Base-by-base conservation (phyloP, 2,888 invertebrate species). In the Gari tellinella region DNA sequence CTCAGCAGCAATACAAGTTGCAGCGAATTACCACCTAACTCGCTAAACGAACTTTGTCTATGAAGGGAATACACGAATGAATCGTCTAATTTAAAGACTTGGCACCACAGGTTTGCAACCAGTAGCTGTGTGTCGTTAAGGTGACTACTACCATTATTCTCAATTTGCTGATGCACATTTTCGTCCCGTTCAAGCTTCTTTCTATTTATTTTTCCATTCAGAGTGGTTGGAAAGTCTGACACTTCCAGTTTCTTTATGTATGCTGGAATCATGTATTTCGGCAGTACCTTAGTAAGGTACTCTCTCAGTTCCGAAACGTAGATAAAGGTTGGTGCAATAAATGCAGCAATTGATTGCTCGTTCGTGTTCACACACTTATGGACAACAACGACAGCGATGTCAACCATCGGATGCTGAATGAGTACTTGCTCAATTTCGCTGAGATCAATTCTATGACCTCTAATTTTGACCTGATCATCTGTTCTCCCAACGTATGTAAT, bases 391-490 rank as follows among this genome's bases (percentile, higher is more conserved):
- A 83, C 82, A 10, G 82, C 84, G 61, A 83, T 68, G 10, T 84
- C 81, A n/a, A 86, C 77, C 58, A 81, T 82, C 5, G 80, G 70
- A 53, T 86, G 83, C 57, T 86, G 86, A 43, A 83, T 80, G 7
- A 86, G 66, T 2, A 84, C 78, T 48, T 83, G 83, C 45, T 97
- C 97, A 0, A 97, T 95, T 93, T 97, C 97, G 1, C 95, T 94
- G 53, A 97, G 93, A 88, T 97, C 97, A 0, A 97, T 96, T 12
- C 97, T 93, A 88, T 97, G 96, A 0, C 97, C 97, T 48, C 87
- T 67, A 23, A 87, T 80, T 53, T 87, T 87, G 0, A 87, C 72
- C 97, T 93, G 61, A 97, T 95, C 93, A 97, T 97, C 41, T 95
- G 94, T 31, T 38, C 97, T 94, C 0, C 97, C 97, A 83, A 97